Percentiles rank a stretch among this genome's conserved stretches.
Conservation (phyloP, 2,888 invertebrate species). For the Chrysomela aeneicollis region DNA sequence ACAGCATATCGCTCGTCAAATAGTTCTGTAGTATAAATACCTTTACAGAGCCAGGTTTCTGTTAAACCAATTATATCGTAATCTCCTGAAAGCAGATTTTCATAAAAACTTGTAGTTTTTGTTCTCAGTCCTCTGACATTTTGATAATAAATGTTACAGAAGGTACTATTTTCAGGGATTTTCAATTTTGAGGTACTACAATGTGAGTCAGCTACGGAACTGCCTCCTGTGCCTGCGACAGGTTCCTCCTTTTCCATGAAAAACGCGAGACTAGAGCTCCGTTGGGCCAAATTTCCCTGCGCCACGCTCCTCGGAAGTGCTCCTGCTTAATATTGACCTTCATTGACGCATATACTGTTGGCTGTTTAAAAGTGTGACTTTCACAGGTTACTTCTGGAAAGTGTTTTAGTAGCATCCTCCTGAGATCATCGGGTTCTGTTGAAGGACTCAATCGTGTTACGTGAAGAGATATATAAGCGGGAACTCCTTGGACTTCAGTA, state of each 20-base stretch:
- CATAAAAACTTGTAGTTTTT: neutral
- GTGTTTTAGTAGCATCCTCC: neutral
- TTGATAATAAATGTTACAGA: too few species aligned
- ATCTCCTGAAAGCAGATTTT: neutral
- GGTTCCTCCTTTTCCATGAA: too few species aligned
- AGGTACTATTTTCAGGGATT: too few species aligned
- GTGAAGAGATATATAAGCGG: neutral
- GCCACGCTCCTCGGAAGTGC: neutral
- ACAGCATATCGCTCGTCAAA: constrained; percentile 5
- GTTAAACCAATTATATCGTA: constrained; percentile 5
- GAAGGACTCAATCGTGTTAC: neutral
- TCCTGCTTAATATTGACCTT: neutral
- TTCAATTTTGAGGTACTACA: too few species aligned
- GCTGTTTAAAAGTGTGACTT: neutral
- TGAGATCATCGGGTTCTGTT: neutral
- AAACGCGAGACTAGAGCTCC: neutral
- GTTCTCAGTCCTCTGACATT: neutral
- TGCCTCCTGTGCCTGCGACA: too few species aligned
- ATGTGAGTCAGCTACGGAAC: too few species aligned
- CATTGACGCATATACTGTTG: neutral
- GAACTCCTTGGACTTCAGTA: neutral
- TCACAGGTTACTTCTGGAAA: constrained; percentile 1
- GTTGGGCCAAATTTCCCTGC: neutral
- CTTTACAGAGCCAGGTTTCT: constrained; percentile 10
- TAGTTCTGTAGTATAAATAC: constrained; percentile 6